Conservation (phyloP, 2,888 invertebrate genomes). For the Meiosimyza decipiens region DNA sequence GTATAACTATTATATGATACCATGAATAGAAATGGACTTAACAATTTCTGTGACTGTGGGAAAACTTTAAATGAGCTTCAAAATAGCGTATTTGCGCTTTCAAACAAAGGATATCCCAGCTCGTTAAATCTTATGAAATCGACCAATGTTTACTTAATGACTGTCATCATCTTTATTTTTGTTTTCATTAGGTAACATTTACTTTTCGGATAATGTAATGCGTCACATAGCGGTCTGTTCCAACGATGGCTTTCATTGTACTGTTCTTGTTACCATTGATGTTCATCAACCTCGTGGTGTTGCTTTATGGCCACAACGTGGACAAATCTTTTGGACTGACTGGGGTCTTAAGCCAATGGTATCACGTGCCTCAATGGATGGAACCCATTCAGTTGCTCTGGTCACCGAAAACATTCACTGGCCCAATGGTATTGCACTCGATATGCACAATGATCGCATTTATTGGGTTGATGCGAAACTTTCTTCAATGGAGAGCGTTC, state of each 20-base stretch:
- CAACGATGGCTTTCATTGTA: conserved; percentile 75
- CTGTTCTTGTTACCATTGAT: conserved; percentile 72
- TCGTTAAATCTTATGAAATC: background rate
- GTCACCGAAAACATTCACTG: conserved; percentile 75
- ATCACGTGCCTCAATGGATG: conserved; percentile 87
- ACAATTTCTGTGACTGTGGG: too few relatives aligned
- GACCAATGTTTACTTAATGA: background rate
- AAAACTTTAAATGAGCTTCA: too few relatives aligned
- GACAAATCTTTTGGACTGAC: conserved; percentile 93
- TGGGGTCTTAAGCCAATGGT: conserved; percentile 83
- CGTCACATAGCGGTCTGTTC: conserved; percentile 81
- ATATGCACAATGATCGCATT: conserved; percentile 79
- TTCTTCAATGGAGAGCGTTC: conserved; percentile 74
- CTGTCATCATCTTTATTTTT: background rate
- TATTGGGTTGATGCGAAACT: conserved; percentile 90
- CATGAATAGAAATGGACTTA: too few relatives aligned
- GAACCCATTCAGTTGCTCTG: conserved; percentile 72
- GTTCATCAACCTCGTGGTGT: conserved; percentile 77
- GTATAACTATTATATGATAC: too few relatives aligned
- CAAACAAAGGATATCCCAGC: background rate
- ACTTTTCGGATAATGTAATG: conserved; percentile 80
- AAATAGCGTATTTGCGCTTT: too few relatives aligned
- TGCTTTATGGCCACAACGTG: conserved; percentile 75
- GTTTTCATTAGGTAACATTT: conserved; percentile 71
- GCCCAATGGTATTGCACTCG: conserved; percentile 89